Evolutionary conservation across 2,113 vertebrate genomes (phyloP), one percentile per base, ranked within the genome.

Genomic region (Nothocercus julius): DNA sequence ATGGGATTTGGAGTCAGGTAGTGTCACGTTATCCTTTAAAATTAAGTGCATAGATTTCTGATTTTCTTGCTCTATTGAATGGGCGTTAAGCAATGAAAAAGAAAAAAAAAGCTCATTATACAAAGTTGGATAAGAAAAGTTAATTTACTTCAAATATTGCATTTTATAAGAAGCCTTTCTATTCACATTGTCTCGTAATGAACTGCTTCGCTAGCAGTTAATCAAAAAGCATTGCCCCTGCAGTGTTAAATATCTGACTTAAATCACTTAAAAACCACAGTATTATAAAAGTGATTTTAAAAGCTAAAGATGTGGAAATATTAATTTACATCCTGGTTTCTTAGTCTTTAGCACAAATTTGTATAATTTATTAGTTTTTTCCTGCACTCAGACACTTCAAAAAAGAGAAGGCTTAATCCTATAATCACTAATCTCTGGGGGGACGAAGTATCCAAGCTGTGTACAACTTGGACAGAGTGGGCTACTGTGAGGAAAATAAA

Each of bases 401-500:
- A 59, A 82, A 51, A 58, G 17, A 64, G 42, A 11, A 77, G 25
- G 9, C 22, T 63, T 45, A 70, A 64, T 42, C 9, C 25, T 15
- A 12, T n/a, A 59, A 45, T 62, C 4, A 42, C 15, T 21, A 9
- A 40, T 40, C 45, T 66, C 49, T 47, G 51, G 63, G 36, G 36
- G 64, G 36, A 18, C 25, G 25, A 49, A 63, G 10, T 18, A 20
- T 24, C 16, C 24, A 61, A 12, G 27, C 18, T 30, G 24, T 4
- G 34, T 24, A 38, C 28, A 49, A 28, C 61, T 40, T 42, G 27
- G 27, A 30, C 7, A 42, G 2, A 44, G 12, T 3, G 47, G 24
- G 24, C 38, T 9, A 0, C 4, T 25, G 38, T 3, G 4, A 49
- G 38, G 20, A n/a, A 54, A 79, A 40, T 0, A 32, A 20, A 18